A percentile compares a stretch with the other conserved stretches of the same genome.
phyloP scores from a whole-genome alignment of 2,797 vertebrate species.

The Anguilla marmorata region DNA sequence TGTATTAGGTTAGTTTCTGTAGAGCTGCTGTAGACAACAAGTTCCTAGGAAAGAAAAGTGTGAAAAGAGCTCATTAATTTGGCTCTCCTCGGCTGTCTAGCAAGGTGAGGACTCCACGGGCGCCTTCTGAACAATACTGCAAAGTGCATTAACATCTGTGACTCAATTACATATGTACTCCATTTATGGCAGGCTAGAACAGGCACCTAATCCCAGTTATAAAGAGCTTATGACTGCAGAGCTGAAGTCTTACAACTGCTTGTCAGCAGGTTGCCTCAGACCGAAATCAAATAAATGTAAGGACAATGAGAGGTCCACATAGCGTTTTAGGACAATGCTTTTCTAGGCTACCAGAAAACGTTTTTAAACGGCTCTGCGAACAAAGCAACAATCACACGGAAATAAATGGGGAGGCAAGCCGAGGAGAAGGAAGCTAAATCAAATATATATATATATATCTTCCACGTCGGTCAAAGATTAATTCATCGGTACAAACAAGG shows the following conservation, averaged over 20 bases:
- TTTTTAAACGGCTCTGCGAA: not conserved
- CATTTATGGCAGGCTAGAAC: constrained; percentile 20
- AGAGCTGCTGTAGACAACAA: not conserved
- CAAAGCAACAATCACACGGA: not conserved
- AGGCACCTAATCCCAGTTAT: constrained; percentile 23
- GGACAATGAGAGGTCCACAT: constrained; percentile 7
- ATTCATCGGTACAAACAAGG: constrained; percentile 38
- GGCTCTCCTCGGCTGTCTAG: not conserved
- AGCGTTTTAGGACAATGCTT: constrained; percentile 4
- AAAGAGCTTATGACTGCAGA: constrained; percentile 18
- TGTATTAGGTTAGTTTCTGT: not conserved
- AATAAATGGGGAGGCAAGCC: not conserved
- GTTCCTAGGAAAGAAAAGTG: constrained; percentile 3
- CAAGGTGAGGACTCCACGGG: not conserved
- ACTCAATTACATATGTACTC: not conserved
- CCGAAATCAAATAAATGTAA: constrained; percentile 26
- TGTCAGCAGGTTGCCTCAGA: constrained; percentile 16
- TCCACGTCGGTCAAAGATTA: constrained; percentile 26
- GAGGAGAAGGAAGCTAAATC: not conserved
- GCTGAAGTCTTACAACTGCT: constrained; percentile 11
- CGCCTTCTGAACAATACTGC: not conserved
- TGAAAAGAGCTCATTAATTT: constrained; percentile 30
- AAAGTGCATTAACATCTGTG: not conserved
- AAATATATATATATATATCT: constrained; percentile 18
- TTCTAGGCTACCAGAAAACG: not conserved